Conservation (phyloP, 1,140 invertebrate species). For the Tetramorium alpestre region DNA sequence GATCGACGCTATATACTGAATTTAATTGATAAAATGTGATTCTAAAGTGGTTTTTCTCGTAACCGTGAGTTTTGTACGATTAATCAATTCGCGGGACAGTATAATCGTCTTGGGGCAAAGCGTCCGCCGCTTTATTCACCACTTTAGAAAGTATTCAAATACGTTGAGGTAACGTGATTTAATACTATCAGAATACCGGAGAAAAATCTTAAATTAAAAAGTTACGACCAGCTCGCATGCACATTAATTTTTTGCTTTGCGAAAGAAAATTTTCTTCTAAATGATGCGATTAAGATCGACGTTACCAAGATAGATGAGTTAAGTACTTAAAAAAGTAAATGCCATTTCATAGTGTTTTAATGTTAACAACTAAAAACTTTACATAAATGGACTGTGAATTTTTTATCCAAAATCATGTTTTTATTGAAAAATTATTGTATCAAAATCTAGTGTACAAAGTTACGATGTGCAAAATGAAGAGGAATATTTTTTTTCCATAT, state of each 20-base stretch:
- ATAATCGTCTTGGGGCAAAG: slow-evolving; percentile 3
- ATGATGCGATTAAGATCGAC: not conserved
- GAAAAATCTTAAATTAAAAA: slow-evolving; percentile 50
- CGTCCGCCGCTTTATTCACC: not conserved
- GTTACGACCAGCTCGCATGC: slow-evolving; percentile 1
- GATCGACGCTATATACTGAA: slow-evolving; percentile 1
- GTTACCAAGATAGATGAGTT: not conserved
- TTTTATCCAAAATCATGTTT: slow-evolving; percentile 8
- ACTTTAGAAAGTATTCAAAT: slow-evolving; percentile 33
- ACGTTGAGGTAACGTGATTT: not conserved
- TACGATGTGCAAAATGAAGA: not conserved
- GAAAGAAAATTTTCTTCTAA: not conserved
- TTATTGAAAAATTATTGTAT: slow-evolving; percentile 1
- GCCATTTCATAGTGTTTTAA: slow-evolving; percentile 4
- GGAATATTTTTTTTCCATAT: not conserved
- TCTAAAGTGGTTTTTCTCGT: slow-evolving; percentile 28
- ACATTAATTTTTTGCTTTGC: slow-evolving; percentile 9
- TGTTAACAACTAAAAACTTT: not conserved
- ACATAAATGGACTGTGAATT: not conserved
- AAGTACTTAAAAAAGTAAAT: not conserved
- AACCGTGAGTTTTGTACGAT: slow-evolving; percentile 28
- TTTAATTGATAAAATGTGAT: slow-evolving; percentile 23
- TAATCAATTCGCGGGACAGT: not conserved
- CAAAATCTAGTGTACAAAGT: not conserved
- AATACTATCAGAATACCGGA: not conserved